Evolutionary conservation across 53 echinoderm and acorn worm genomes (phyloP), one percentile per base, ranked within the genome.

Genomic region (Crossaster papposus): DNA sequence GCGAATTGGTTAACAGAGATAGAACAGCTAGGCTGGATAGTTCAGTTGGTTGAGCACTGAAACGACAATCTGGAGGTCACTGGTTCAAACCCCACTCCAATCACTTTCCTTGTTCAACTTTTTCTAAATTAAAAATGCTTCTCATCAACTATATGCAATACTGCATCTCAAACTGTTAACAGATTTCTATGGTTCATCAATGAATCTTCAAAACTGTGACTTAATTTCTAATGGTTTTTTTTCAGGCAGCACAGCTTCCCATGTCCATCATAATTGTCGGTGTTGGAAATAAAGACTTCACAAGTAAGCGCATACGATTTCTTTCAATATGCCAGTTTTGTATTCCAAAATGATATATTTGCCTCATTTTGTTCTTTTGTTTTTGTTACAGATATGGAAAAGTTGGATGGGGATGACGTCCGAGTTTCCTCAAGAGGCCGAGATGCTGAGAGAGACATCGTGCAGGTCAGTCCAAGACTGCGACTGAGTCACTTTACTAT

Each of bases 211-310:
- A 44, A 44, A 7, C 9, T 44, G 9, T 9, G 44, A 44, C 44
- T 9, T 44, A 44, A 5, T 44, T 44, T 62, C n/a, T n/a, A 11
- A 17, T 52, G 30, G 8, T 74, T 74, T 74, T 2, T 74, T 74
- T 33, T 74, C 75, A 95, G 90, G 97, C 97, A 52, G 90, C 95
- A 28, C 75, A 37, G 75, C 90, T 97, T 9, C 95, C 97, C 8
- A 76, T 97, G 89, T 95, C 97, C 30, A 96, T 97, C 87, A 97
- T 97, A 70, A 97, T 97, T 54, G 94, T 97, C 54, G 97, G 97
- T 28, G 97, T 97, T 7, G 97, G 97, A 1, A 95, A 96, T 8
- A 95, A 94, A 78, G 92, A 97, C 64, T 97, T 97, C 74, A 74
- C 93, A 81, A 93, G 95, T 95, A 65, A 91, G 95, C 93, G 24